A percentile compares a stretch with the other conserved stretches of the same genome.
These are phyloP conservation scores for Chelonus insularis DNA, from an alignment of 1,140 invertebrate genomes.

Conservation along the genomic window DNA sequence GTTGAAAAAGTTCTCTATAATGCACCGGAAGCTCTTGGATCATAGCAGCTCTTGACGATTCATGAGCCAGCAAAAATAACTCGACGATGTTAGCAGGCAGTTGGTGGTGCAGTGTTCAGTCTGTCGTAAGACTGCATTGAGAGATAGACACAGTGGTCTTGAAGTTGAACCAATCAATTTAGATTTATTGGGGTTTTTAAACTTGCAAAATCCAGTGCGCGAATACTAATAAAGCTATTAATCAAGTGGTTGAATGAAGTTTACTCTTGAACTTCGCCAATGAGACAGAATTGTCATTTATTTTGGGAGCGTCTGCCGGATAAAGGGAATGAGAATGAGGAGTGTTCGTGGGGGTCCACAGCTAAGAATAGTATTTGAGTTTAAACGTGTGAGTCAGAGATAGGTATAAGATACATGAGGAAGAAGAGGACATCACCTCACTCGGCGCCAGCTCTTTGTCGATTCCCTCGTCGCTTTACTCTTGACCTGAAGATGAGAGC, in stretches of 20 bases:
- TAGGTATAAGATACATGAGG: not conserved
- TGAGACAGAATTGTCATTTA: conserved; percentile 22
- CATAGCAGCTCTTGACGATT: not conserved
- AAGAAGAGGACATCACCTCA: not conserved
- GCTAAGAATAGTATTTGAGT: conserved; percentile 22
- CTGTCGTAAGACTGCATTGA: no score
- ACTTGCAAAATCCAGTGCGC: not conserved
- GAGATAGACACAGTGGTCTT: no score
- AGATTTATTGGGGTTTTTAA: not conserved
- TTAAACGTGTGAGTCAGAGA: conserved; percentile 23
- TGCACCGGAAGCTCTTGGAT: no score
- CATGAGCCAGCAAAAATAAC: not conserved
- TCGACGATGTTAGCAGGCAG: not conserved
- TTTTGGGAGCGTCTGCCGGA: conserved; percentile 16
- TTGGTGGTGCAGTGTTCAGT: no score
- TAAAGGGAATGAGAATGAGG: conserved; percentile 11
- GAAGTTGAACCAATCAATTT: no score
- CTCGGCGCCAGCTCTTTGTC: conserved; percentile 17
- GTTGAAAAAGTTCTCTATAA: no score
- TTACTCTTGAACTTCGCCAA: conserved; percentile 18
- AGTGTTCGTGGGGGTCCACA: conserved; percentile 27
- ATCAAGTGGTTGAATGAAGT: not conserved
- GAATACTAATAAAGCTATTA: not conserved
- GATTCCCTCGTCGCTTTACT: not conserved
- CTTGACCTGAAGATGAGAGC: conserved; percentile 13